These are phyloP conservation scores for Phymatocera aterrima DNA, from an alignment of 2,888 invertebrate genomes.

Conservation along the genomic window DNA sequence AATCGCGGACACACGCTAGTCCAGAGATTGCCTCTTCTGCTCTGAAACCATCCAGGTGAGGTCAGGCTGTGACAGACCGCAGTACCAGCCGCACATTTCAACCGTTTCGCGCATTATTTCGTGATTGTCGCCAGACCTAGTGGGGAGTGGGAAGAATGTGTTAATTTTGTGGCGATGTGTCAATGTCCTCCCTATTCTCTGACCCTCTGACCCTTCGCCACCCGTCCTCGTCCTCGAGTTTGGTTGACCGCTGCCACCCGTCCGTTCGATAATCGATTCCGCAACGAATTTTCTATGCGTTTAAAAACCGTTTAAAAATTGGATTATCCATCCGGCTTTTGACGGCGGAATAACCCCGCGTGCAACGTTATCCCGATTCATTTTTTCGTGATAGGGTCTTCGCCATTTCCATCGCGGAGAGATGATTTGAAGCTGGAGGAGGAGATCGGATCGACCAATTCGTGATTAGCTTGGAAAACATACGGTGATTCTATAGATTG, in stretches of 20 bases:
- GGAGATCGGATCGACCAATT: neutral
- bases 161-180: slow-evolving; percentile 70
- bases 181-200: slow-evolving; percentile 58
- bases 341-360: too few species aligned
- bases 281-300: slow-evolving; percentile 18
- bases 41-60: neutral
- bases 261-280: slow-evolving; percentile 35
- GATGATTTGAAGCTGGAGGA: too few species aligned
- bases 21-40: neutral
- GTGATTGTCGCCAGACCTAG: slow-evolving; percentile 67
- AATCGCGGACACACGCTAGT: too few species aligned
- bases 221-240: slow-evolving; percentile 45
- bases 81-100: slow-evolving; percentile 70
- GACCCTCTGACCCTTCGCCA: slow-evolving; percentile 45
- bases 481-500: neutral
- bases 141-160: slow-evolving; percentile 69
- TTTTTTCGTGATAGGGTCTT: neutral
- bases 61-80: slow-evolving; percentile 65
- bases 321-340: too few species aligned
- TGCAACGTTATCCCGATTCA: too few species aligned
- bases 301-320: slow-evolving; percentile 25
- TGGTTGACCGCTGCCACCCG: neutral
- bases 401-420: neutral
- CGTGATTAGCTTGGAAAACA: neutral
- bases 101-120: slow-evolving; percentile 70